Evolutionary conservation across 2,113 vertebrate genomes (phyloP).

Genomic region (Rissa tridactyla): DNA sequence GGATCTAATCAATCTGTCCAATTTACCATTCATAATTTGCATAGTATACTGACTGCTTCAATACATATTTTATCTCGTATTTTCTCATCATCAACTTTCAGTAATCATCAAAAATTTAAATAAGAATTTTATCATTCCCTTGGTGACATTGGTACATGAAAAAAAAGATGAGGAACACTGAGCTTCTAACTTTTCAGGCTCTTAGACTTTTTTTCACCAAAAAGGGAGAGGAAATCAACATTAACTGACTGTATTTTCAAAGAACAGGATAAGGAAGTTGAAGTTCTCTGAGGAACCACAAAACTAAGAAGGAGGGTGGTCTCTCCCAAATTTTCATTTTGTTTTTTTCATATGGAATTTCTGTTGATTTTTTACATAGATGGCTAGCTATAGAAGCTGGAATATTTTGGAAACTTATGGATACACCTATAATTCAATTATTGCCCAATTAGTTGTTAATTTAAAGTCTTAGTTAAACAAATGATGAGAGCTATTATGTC

Average conservation of each 20-base stretch:
- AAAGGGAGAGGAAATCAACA: not conserved
- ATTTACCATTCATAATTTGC: conserved; percentile 68
- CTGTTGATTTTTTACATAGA: not conserved
- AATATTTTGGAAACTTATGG: not conserved
- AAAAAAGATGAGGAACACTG: not conserved
- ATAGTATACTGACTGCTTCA: conserved; percentile 33
- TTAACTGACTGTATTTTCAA: not conserved
- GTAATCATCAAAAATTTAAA: conserved; percentile 18
- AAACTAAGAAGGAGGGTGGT: not conserved
- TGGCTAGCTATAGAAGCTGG: not conserved
- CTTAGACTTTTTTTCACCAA: not conserved
- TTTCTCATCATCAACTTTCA: conserved; percentile 43
- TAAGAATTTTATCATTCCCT: not conserved
- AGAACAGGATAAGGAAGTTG: not conserved
- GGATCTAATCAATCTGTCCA: conserved; percentile 62
- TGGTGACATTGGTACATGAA: not conserved
- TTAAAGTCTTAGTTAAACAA: not conserved
- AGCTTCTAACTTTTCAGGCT: not conserved
- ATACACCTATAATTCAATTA: not conserved
- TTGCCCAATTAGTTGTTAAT: not conserved
- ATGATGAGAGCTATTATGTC: not conserved
- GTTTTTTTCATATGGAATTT: not conserved
- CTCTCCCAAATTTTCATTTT: not conserved
- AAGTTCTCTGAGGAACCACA: not conserved
- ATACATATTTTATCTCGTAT: conserved; percentile 48